Conservation (phyloP, 2,113 vertebrate species). For the Aptenodytes patagonicus region DNA sequence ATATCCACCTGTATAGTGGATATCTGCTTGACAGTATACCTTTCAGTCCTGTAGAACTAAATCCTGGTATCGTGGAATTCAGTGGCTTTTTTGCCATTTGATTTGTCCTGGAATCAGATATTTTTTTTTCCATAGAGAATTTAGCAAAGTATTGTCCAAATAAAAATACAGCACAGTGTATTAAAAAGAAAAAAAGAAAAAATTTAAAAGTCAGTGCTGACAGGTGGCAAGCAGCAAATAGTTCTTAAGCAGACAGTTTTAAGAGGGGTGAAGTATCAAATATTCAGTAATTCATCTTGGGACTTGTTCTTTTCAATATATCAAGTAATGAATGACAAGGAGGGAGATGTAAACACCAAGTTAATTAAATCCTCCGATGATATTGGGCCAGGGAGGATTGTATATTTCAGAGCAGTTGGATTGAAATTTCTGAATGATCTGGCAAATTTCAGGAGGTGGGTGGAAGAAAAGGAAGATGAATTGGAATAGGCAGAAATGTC, state of each 20-base stretch:
- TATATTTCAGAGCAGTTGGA: background rate
- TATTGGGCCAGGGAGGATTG: background rate
- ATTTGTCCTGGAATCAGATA: background rate
- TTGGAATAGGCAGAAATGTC: background rate
- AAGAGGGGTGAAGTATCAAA: background rate
- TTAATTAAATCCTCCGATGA: conserved; percentile 6
- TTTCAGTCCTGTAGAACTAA: background rate
- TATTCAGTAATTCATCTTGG: background rate
- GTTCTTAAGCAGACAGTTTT: background rate
- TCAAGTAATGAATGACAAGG: background rate
- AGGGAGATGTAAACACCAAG: background rate
- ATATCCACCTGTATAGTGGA: background rate
- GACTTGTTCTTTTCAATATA: background rate
- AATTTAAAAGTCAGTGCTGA: background rate
- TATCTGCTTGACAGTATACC: background rate
- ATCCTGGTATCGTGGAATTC: background rate
- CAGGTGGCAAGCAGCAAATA: background rate
- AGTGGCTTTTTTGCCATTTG: background rate
- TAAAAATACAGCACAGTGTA: background rate
- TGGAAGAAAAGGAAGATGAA: background rate
- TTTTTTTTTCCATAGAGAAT: background rate
- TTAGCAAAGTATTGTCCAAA: background rate
- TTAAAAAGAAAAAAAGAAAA: background rate
- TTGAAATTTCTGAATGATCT: conserved; percentile 4
- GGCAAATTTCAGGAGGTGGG: background rate